phyloP scores from a whole-genome alignment of 2,888 invertebrate genomes.

The Agrypnus murinus region DNA sequence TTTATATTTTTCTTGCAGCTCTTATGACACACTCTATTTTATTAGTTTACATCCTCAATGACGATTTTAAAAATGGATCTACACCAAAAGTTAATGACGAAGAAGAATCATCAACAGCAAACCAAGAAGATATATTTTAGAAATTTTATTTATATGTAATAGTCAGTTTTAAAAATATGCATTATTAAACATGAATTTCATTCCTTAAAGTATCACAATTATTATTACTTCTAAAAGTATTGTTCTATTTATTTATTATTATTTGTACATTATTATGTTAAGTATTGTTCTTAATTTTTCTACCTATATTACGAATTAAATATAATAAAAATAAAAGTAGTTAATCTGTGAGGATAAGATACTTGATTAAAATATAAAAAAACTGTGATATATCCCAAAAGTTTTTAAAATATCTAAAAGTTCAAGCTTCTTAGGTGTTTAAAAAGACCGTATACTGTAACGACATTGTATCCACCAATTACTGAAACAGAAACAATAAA shows the following conservation, averaged over 20 bases:
- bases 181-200: neutral
- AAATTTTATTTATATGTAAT: neutral
- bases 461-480: slow-evolving; percentile 63
- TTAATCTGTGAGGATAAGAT: neutral
- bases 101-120: neutral
- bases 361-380: too few species aligned
- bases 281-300: neutral
- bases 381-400: too few species aligned
- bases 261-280: slow-evolving; percentile 11
- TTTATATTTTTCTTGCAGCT: slow-evolving; percentile 2
- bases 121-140: neutral
- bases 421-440: slow-evolving; percentile 66
- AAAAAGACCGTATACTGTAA: slow-evolving; percentile 65
- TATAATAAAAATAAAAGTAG: neutral
- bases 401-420: slow-evolving; percentile 63
- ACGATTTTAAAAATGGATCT: neutral
- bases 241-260: slow-evolving; percentile 20
- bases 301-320: neutral
- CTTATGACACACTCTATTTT: slow-evolving; percentile 15
- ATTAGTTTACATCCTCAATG: neutral
- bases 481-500: slow-evolving; percentile 63
- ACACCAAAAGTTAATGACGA: neutral
- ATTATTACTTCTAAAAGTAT: slow-evolving; percentile 3
- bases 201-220: slow-evolving; percentile 3
- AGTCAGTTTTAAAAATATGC: neutral